Percentiles rank a stretch among this genome's conserved stretches.
These are phyloP conservation scores for Xiphophorus birchmanni DNA, from an alignment of 2,797 vertebrate species.

Conservation along the genomic window DNA sequence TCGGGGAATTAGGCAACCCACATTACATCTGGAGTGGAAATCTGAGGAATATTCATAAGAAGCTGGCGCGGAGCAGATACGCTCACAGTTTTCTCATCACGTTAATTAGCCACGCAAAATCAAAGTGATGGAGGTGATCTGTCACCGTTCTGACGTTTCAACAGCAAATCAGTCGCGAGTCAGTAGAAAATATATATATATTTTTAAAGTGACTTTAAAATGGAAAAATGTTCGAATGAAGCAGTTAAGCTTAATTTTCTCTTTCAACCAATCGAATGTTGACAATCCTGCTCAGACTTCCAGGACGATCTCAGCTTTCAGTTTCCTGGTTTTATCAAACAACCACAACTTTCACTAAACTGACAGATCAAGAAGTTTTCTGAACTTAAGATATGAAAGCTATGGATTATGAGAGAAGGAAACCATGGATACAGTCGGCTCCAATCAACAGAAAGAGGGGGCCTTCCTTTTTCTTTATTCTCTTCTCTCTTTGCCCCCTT, in stretches of 20 bases:
- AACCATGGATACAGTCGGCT: not conserved
- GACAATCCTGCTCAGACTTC: not conserved
- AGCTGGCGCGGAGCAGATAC: constrained; percentile 31
- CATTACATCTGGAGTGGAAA: constrained; percentile 61
- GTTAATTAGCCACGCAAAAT: not conserved
- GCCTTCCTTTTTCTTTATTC: not conserved
- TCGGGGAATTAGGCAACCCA: constrained; percentile 55
- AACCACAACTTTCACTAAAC: not conserved
- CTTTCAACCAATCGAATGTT: not conserved
- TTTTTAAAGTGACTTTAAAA: not conserved
- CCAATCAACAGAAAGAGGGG: constrained; percentile 44
- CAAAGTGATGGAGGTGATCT: not conserved
- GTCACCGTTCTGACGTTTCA: not conserved
- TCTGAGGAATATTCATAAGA: constrained; percentile 57
- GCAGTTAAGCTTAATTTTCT: not conserved
- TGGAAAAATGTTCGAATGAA: not conserved
- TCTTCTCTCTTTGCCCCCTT: not conserved
- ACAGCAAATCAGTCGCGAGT: not conserved
- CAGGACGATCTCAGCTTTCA: not conserved
- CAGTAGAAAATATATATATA: not conserved
- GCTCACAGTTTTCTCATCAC: constrained; percentile 3
- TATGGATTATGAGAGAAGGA: not conserved
- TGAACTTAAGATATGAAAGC: not conserved
- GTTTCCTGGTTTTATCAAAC: not conserved
- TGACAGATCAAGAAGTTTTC: not conserved